Evolutionary conservation across 2,888 invertebrate species (phyloP), one percentile per base, ranked within the genome.

Genomic region (Punctoribates punctum): DNA sequence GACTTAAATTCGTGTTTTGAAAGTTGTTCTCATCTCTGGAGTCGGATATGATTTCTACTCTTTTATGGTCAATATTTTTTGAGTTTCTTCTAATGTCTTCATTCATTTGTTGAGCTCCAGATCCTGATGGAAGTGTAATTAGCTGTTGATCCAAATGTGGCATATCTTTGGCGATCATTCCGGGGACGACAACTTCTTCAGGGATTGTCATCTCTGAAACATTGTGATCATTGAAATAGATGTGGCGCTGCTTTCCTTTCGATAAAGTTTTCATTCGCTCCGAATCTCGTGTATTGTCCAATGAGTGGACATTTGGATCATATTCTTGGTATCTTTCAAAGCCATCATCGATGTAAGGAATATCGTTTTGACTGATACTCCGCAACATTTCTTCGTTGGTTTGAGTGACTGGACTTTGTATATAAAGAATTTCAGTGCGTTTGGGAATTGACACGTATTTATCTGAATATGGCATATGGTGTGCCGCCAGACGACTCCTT

Each of bases 381-480:
- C 65, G 15, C 17, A 65, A 38, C 65, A 29, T 13, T 17, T 34
- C 65, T n/a, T 65, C 65, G 4, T 29, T 9, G 3, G n/a, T 9
- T 17, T 38, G 9, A 38, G 17, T 20, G 67, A 77, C 75, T 0
- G 80, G 80, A 42, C 79, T 80, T 27, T 78, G 73, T 42, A 80
- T 79, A 62, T 80, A 80, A 25, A 80, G 62, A 9, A 80, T 80
- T 74, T 80, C 80, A 1, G 79, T 80, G 5, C 78, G 57, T 17
- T 79, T 77, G 1, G 79, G 78, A 11, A 73, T 78, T 65, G 65
- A 5, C 27, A 23, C 20, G 6, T 38, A 42, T 29, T 77, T 74
- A 6, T 76, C 54, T 2, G 1, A 1, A 57, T 34, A 29, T 62
- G 65, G 13, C 38, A 34, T n/a, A n/a, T 38, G 29, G 38, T 65